phyloP scores from a whole-genome alignment of 2,113 vertebrate genomes.

The Takifugu flavidus region DNA sequence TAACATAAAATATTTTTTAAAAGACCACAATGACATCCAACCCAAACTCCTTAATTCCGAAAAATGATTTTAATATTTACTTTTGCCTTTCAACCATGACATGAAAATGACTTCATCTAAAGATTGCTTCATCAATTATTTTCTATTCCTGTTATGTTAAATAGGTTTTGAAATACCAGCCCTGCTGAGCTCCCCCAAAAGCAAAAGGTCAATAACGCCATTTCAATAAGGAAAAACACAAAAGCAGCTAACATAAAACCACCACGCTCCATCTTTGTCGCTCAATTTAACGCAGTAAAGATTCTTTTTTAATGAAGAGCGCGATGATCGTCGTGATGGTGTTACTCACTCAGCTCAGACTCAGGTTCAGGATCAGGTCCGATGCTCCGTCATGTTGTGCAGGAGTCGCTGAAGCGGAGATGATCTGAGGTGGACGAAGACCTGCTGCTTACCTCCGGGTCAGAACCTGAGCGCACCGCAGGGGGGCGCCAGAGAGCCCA shows the following conservation, averaged over 20 bases:
- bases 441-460: conserved; percentile 6
- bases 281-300: not conserved
- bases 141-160: no score
- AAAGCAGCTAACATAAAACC: no score
- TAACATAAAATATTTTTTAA: not conserved
- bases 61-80: not conserved
- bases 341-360: conserved; percentile 35
- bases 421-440: conserved; percentile 4
- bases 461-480: not conserved
- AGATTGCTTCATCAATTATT: no score
- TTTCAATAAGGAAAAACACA: no score
- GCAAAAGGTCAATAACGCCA: no score
- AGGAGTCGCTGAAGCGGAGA: conserved; percentile 9
- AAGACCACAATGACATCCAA: not conserved
- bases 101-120: no score
- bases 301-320: not conserved
- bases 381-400: conserved; percentile 7
- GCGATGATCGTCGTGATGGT: not conserved
- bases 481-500: conserved; percentile 13
- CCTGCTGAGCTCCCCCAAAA: no score
- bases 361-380: not conserved
- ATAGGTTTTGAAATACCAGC: no score
- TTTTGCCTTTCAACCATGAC: no score
- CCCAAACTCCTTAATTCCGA: not conserved
- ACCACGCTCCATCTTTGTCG: no score